Evolutionary conservation across 2,797 vertebrate species (phyloP).

Genomic region (Ctenosaura bakeri): DNA sequence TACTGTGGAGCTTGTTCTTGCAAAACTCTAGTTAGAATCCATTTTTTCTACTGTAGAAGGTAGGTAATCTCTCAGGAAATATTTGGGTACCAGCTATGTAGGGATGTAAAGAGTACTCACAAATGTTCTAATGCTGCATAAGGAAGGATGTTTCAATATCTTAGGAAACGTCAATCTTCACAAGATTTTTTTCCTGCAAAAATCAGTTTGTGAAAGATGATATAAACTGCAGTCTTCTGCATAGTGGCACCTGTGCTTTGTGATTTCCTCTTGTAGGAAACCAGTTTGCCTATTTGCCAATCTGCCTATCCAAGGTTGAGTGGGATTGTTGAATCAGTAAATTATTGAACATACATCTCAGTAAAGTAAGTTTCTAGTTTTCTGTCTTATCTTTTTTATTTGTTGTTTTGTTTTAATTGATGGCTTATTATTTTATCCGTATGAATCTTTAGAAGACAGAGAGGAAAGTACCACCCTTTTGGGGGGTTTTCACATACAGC

Average conservation of each 20-base stretch:
- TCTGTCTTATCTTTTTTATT: neutral
- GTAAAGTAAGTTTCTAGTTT: neutral
- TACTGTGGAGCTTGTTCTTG: neutral
- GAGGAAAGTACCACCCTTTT: too few species aligned
- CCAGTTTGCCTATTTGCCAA: neutral
- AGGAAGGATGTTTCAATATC: too few species aligned
- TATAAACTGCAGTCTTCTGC: neutral
- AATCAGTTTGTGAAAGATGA: too few species aligned
- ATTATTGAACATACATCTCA: neutral
- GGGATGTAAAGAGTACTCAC: too few species aligned
- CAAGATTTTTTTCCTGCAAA: too few species aligned
- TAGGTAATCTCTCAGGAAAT: neutral
- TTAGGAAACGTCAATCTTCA: too few species aligned
- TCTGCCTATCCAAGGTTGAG: neutral
- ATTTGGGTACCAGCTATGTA: neutral
- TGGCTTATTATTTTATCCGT: neutral
- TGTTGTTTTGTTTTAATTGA: neutral
- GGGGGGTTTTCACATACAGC: too few species aligned
- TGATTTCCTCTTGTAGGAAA: neutral
- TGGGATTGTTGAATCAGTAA: neutral
- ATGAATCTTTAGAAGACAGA: too few species aligned
- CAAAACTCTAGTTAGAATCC: neutral
- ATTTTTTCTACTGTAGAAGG: slow-evolving; percentile 5
- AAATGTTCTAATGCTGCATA: too few species aligned
- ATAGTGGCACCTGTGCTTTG: too few species aligned